Evolutionary conservation across 2,113 vertebrate species (phyloP).

Genomic region (Lycocorax pyrrhopterus): DNA sequence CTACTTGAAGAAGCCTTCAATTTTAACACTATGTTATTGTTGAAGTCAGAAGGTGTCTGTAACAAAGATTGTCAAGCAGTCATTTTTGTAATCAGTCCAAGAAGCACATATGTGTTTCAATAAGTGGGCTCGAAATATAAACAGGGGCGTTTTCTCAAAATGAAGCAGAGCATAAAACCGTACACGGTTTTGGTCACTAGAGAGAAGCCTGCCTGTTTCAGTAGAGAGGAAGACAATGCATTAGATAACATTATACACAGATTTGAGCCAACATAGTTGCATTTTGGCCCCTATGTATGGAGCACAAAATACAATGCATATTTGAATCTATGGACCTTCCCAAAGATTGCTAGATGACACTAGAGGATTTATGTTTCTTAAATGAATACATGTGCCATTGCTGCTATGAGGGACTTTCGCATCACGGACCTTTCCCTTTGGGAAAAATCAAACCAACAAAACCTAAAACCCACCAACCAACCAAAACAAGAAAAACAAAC

Average conservation of each 20-base stretch:
- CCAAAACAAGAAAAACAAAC: background rate
- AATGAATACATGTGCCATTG: background rate
- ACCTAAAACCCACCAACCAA: background rate
- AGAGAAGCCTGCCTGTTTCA: background rate
- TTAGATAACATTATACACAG: background rate
- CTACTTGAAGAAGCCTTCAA: background rate
- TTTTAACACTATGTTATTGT: background rate
- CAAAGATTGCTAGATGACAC: background rate
- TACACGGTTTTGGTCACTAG: background rate
- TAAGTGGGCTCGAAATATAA: background rate
- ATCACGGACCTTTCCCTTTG: background rate
- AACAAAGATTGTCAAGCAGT: background rate
- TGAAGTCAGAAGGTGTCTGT: background rate
- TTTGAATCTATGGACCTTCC: background rate
- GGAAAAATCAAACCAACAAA: background rate
- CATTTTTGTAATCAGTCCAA: background rate
- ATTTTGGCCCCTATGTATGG: background rate
- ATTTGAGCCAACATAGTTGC: background rate
- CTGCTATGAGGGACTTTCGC: background rate
- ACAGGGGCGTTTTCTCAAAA: background rate
- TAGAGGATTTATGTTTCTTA: background rate
- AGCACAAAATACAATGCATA: background rate
- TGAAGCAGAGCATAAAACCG: background rate
- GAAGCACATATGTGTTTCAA: background rate
- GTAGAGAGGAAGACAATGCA: background rate